Conservation (phyloP, 2,888 invertebrate species). For the Troglohyphantes excavatus region DNA sequence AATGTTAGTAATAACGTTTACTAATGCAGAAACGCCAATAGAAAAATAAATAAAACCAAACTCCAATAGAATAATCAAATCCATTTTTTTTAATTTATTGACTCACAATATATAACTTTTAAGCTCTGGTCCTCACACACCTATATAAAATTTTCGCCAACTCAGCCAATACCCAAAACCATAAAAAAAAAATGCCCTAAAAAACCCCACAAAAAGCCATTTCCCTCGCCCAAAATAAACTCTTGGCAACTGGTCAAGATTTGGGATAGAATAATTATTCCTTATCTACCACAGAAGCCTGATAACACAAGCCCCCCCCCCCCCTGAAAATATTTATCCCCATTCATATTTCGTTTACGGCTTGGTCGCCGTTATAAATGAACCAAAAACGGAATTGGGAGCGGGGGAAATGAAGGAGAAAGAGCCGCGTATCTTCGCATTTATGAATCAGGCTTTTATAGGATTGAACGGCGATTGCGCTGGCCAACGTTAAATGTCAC, state of each 20-base stretch:
- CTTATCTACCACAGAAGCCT: slow-evolving; percentile 50
- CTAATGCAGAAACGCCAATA: no score
- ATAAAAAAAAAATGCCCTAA: slow-evolving; percentile 31
- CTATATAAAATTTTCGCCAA: slow-evolving; percentile 37
- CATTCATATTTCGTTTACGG: slow-evolving; percentile 67
- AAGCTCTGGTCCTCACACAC: no score
- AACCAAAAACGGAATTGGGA: slow-evolving; percentile 19
- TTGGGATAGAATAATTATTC: slow-evolving; percentile 68
- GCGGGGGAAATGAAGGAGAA: slow-evolving; percentile 18
- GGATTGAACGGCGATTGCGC: slow-evolving; percentile 33
- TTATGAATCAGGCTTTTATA: slow-evolving; percentile 61
- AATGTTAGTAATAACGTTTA: no score
- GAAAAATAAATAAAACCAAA: no score
- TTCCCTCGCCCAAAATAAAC: slow-evolving; percentile 37
- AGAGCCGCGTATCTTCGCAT: slow-evolving; percentile 24
- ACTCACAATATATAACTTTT: no score
- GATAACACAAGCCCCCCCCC: slow-evolving; percentile 3
- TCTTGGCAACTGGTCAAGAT: slow-evolving; percentile 65
- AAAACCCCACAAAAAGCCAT: slow-evolving; percentile 28
- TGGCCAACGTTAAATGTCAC: slow-evolving; percentile 63
- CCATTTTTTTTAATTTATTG: no score
- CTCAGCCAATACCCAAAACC: slow-evolving; percentile 22
- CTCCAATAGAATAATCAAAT: no score
- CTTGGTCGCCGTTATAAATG: slow-evolving; percentile 70
- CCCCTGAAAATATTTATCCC: slow-evolving; percentile 56